Percentiles rank a stretch among this genome's conserved stretches.
Evolutionary conservation across 35 echinoderm and acorn worm species (phyloP).

Genomic region (Chiridota heheva): DNA sequence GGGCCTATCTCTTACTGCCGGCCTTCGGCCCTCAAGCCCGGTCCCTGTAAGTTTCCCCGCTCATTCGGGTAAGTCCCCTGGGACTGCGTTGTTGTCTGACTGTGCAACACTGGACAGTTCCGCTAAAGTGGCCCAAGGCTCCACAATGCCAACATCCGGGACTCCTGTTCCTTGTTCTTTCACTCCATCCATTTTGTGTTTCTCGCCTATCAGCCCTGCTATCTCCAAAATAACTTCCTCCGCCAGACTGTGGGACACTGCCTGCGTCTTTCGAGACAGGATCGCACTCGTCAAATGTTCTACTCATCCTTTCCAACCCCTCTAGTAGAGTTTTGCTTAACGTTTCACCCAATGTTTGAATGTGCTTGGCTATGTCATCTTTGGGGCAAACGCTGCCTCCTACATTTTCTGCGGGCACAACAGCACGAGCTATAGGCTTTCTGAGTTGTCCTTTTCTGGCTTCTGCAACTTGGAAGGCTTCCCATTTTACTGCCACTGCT

Average conservation of each 20-base stretch:
- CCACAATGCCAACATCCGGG: neutral
- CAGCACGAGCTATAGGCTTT: neutral
- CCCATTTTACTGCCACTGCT: neutral
- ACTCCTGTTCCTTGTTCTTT: neutral
- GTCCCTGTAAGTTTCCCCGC: neutral
- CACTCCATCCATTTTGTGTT: neutral
- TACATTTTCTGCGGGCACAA: neutral
- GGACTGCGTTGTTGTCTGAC: neutral
- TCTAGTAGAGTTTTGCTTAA: too few species aligned
- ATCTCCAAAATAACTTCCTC: neutral
- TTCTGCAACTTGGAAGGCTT: neutral
- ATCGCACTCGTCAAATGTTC: too few species aligned
- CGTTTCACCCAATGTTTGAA: too few species aligned
- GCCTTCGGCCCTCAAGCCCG: too few species aligned
- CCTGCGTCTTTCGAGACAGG: too few species aligned
- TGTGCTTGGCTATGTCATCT: neutral
- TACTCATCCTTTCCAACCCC: too few species aligned
- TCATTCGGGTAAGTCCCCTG: neutral
- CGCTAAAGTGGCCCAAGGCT: neutral
- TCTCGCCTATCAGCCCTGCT: too few species aligned
- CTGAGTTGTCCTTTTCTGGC: neutral
- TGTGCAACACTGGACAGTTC: neutral
- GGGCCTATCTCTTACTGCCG: neutral
- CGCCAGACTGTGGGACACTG: neutral
- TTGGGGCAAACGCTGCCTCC: neutral